Percentiles rank a stretch among this genome's conserved stretches.
Conservation (phyloP, 2,113 vertebrate species). For the Brachyistius frenatus region DNA sequence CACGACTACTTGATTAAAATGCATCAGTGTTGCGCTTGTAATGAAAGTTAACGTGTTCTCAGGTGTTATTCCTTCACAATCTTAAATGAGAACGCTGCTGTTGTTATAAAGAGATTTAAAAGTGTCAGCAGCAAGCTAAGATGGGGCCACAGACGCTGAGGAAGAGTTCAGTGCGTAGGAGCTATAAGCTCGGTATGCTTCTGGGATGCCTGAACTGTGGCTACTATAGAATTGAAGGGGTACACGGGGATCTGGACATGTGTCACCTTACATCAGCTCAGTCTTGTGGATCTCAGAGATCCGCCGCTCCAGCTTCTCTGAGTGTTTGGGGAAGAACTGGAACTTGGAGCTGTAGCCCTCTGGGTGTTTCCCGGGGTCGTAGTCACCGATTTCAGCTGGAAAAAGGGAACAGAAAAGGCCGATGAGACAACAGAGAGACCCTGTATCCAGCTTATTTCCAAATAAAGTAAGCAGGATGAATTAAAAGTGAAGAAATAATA, state of each 20-base stretch:
- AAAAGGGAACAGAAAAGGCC: neutral
- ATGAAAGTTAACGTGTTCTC: no score
- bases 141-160: neutral
- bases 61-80: no score
- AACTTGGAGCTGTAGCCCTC: conserved; percentile 99
- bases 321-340: conserved; percentile 98
- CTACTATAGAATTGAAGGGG: conserved; percentile 17
- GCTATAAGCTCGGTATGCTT: neutral
- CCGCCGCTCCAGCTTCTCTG: conserved; percentile 94
- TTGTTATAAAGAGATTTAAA: no score
- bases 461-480: no score
- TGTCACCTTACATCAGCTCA: conserved; percentile 91
- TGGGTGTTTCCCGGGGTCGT: conserved; percentile 95
- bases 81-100: no score
- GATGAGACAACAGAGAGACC: neutral
- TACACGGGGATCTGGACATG: conserved; percentile 14
- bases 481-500: neutral
- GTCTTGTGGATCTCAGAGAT: conserved; percentile 97
- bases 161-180: neutral
- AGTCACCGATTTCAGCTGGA: conserved; percentile 96
- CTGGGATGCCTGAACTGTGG: neutral
- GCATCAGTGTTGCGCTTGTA: no score
- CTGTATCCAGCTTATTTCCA: no score
- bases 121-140: neutral
- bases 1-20: no score